phyloP scores from a whole-genome alignment of 92 coral and sea anemone species.

The Montipora capitata region DNA sequence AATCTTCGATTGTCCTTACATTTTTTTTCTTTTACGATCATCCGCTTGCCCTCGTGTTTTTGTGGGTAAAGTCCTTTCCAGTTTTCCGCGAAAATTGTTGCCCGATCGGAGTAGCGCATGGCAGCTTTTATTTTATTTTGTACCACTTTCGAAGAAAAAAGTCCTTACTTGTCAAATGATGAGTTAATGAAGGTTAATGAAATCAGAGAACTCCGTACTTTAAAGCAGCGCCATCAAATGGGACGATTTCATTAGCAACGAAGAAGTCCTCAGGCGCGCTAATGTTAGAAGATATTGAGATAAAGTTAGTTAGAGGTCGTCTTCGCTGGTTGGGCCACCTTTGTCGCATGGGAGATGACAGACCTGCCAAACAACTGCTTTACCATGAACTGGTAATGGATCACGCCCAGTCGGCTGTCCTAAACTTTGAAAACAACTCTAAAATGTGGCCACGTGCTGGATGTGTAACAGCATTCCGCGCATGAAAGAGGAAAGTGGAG shows the following conservation, averaged over 20 bases:
- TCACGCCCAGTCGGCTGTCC: conserved; percentile 50
- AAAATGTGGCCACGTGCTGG: neutral
- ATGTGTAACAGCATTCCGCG: no score
- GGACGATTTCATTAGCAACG: conserved; percentile 7
- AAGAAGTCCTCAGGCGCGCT: conserved; percentile 19
- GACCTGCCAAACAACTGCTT: conserved; percentile 49
- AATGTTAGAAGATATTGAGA: conserved; percentile 36
- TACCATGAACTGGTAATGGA: conserved; percentile 52
- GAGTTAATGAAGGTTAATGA: no score
- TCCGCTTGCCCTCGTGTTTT: no score
- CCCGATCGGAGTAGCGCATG: neutral
- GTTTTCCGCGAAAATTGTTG: neutral
- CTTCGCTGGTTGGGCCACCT: conserved; percentile 62
- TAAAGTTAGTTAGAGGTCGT: conserved; percentile 45
- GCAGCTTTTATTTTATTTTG: neutral
- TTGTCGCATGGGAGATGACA: conserved; percentile 36
- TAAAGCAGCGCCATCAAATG: neutral
- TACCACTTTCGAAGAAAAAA: no score
- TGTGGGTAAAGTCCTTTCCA: no score
- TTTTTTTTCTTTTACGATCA: no score
- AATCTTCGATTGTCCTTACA: no score
- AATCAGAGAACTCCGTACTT: neutral
- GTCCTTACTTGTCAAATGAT: no score
- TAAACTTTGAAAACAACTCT: conserved; percentile 53
- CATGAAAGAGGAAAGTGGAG: neutral